Base-by-base conservation (phyloP, 2,888 invertebrate species). In the Maniola hyperantus region DNA sequence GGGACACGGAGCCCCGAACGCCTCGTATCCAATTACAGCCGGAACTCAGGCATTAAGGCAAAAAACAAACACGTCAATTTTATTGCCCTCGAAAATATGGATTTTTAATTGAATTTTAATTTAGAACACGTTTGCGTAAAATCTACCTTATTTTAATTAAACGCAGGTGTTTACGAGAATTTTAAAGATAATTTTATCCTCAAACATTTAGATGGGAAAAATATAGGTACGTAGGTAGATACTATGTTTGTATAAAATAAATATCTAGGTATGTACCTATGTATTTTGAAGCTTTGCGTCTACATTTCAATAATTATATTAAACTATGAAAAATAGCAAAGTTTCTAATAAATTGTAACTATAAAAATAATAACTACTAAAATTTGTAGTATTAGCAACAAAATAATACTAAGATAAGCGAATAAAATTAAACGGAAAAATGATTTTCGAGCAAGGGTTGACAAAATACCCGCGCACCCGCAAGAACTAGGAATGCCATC, bases 11-110 rank as follows among this genome's bases (percentile, higher is more conserved):
- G 86, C 81, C 79, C 83, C 76, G 76, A 83, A 79, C 84, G 82
- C 76, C 83, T 80, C 82, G 91, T 79, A 85, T 91, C 91, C 90
- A 91, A 91, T 92, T 91, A 91, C 85, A 80, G 77, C 83, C 83
- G 87, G 85, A 89, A 87, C 88, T 82, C 75, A 78, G 79, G 83
- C 84, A 83, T 86, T 82, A 83, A 80, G 74, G 73, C 81, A 85
- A 89, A 89, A 88, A 84, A 85, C 79, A 85, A 85, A 88, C 85
- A 85, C 69, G 83, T 82, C 82, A 83, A 82, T 57, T 57, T 57
- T 42, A 57, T 84, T 81, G 76, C 71, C 70, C 81, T 82, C 80
- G 79, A 83, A 86, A 84, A 85, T 81, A 85, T 83, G 78, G 79
- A 80, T 83, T 76, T 76, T 72, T 70, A 77, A 80, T 79, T 76